Base-by-base conservation (phyloP, 2,113 vertebrate genomes). In the Apeltes quadracus region DNA sequence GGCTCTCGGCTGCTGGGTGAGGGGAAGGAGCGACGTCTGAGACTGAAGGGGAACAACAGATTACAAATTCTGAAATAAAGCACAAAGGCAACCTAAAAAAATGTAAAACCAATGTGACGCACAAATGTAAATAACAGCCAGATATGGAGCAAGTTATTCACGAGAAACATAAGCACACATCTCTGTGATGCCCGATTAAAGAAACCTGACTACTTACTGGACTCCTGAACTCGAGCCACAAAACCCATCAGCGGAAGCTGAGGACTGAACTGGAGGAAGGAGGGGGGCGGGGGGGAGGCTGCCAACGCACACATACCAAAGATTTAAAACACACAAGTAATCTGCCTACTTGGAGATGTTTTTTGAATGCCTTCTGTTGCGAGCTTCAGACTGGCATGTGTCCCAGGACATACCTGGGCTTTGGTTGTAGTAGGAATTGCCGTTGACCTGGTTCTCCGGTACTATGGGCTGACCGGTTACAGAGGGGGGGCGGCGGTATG, bases 181-280 rank as follows among this genome's bases (percentile, higher is more conserved):
- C 9, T 48, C 46, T 48, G 20, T 22, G 46, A 50, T 22, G 23
- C 13, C 25, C 25, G 25, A 54, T 16, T 27, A 14, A 29, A 51
- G 12, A 15, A 29, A 54, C 25, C 25, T 1, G 16, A 56, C 27
- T 39, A 98, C 97, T 98, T 93, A 99, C 97, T 98, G 90, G 96
- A 96, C 93, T 98, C 97, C 92, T 98, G 97, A 89, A 99, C 95
- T 89, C 96, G 95, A 93, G 96, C 96, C 85, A 98, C 97, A 87
- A 98, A 99, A 84, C 97, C 97, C 95, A 96, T 97, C 86, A 98
- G 93, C 20, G 97, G 97, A 85, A 99, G 96, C 95, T 99, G 97
- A 78, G 97, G 97, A 88, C 95, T 97, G 94, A 97, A 95, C 95
- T 97, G 97, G 82, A 97, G 95, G 84, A 97, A 92, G 87, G 96